Conservation (phyloP, 2,888 invertebrate genomes). For the Rhingia rostrata region DNA sequence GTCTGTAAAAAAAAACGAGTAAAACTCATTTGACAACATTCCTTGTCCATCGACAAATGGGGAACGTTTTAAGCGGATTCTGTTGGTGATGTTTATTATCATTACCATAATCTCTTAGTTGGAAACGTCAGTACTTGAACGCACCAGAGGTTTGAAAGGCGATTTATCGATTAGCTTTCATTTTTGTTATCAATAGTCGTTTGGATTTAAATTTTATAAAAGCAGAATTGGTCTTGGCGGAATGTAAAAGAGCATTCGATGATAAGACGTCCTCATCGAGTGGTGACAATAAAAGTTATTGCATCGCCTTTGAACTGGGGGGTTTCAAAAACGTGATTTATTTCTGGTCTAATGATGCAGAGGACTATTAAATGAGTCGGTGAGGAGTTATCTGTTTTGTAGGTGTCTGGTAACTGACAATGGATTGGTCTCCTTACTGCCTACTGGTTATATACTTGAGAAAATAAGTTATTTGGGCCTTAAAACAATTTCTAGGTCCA, state of each 20-base stretch:
- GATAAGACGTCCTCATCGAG: no score
- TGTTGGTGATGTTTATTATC: slow-evolving; percentile 20
- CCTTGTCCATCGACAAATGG: slow-evolving; percentile 5
- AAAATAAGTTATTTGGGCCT: no score
- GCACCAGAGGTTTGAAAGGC: neutral
- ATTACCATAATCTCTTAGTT: slow-evolving; percentile 8
- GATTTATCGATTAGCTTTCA: slow-evolving; percentile 15
- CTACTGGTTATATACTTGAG: no score
- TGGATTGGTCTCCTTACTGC: no score
- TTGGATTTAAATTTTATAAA: neutral
- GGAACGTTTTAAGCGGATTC: slow-evolving; percentile 10
- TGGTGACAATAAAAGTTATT: neutral
- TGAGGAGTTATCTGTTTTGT: no score
- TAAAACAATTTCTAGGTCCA: no score
- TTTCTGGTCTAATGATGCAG: neutral
- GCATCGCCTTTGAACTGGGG: neutral
- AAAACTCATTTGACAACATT: no score
- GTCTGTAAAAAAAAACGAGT: neutral
- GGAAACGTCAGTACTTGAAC: slow-evolving; percentile 1
- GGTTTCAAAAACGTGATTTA: slow-evolving; percentile 3
- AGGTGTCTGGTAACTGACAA: no score
- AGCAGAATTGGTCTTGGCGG: neutral
- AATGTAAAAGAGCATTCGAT: neutral
- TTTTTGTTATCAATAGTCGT: slow-evolving; percentile 9
- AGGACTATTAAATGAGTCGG: neutral